Percentiles rank a stretch among this genome's conserved stretches.
These are phyloP conservation scores for Oncopodura yosiiana DNA, from an alignment of 1,140 invertebrate genomes.

Conservation along the genomic window DNA sequence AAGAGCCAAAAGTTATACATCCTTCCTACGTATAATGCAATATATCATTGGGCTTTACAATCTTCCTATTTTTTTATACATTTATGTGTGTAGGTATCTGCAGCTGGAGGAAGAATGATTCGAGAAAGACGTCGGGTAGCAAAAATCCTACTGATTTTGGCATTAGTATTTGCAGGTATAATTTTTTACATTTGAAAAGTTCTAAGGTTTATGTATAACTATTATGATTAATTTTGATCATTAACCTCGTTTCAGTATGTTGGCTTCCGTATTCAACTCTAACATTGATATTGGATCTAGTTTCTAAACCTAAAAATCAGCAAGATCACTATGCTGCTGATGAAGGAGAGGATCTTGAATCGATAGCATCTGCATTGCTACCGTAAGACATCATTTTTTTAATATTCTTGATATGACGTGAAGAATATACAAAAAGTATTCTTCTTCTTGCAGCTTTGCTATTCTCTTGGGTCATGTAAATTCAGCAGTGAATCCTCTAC, in stretches of 20 bases:
- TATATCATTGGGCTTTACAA: too few species aligned
- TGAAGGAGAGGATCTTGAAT: neutral
- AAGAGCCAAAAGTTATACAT: too few species aligned
- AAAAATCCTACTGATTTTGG: constrained; percentile 60
- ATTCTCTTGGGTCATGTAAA: constrained; percentile 57
- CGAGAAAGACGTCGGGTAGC: constrained; percentile 59
- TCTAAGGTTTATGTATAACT: too few species aligned
- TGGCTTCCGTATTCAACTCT: constrained; percentile 69
- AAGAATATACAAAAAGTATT: neutral
- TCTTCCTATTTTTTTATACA: too few species aligned
- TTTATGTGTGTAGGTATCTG: constrained; percentile 38
- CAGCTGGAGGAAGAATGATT: constrained; percentile 52
- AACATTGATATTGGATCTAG: constrained; percentile 51
- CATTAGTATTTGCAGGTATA: constrained; percentile 63
- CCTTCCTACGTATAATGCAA: too few species aligned
- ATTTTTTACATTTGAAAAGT: too few species aligned
- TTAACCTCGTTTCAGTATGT: too few species aligned
- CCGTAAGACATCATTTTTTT: too few species aligned
- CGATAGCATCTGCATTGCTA: too few species aligned
- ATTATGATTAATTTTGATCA: too few species aligned
- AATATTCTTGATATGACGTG: too few species aligned
- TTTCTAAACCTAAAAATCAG: constrained; percentile 50
- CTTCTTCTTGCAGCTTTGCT: constrained; percentile 39
- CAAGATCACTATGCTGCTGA: neutral
- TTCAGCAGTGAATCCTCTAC: constrained; percentile 75